phyloP scores from a whole-genome alignment of 2,888 invertebrate species.

The Caenorhabditis sp. region DNA sequence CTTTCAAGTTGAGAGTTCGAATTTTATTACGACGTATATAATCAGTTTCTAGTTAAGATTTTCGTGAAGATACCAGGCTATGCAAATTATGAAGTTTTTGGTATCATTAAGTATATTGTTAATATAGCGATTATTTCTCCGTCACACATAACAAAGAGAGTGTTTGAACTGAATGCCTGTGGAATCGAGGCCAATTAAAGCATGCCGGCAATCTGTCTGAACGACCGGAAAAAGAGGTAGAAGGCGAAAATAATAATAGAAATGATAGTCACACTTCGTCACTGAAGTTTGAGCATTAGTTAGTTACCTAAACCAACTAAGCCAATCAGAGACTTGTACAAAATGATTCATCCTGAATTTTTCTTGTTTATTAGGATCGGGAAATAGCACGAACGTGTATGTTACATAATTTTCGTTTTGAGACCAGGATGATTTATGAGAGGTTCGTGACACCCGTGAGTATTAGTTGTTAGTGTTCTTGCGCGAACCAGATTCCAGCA shows the following conservation, averaged over 20 bases:
- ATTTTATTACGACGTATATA: no score
- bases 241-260: conserved; percentile 4
- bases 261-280: not conserved
- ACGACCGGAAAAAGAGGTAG: not conserved
- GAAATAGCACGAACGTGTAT: not conserved
- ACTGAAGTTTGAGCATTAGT: conserved; percentile 34
- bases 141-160: no score
- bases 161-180: conserved; percentile 28
- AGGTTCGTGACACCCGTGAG: no score
- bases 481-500: conserved; percentile 21
- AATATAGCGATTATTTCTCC: no score
- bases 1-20: no score
- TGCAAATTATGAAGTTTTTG: no score
- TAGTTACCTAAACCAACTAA: conserved; percentile 24
- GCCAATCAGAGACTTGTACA: conserved; percentile 35
- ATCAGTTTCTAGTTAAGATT: no score
- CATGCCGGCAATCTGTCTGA: conserved; percentile 7
- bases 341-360: not conserved
- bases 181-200: conserved; percentile 13
- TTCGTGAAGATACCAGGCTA: no score
- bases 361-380: not conserved
- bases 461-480: no score
- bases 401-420: not conserved
- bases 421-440: conserved; percentile 22
- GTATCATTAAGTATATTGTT: no score